Evolutionary conservation across 2,888 invertebrate genomes (phyloP).

Genomic region (Eudasyphora cyanicolor): DNA sequence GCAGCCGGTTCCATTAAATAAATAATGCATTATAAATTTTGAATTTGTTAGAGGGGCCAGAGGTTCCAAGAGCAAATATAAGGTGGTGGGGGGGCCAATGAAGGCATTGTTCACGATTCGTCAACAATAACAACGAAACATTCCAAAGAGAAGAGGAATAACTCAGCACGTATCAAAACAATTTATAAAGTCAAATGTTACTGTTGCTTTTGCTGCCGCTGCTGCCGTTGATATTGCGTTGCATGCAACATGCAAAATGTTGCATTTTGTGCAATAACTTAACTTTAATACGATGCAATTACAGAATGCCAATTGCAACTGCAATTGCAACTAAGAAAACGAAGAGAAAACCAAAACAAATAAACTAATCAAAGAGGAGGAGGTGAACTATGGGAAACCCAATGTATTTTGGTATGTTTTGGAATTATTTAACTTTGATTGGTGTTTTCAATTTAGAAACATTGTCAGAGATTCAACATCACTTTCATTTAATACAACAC

Average conservation of each 20-base stretch:
- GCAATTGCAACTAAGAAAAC: neutral
- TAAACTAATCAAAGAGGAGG: neutral
- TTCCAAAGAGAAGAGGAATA: constrained; percentile 57
- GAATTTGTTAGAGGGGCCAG: too few relatives aligned
- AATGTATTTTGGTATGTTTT: neutral
- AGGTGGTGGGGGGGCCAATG: too few relatives aligned
- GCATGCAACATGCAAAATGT: constrained; percentile 75
- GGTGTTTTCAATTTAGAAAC: neutral
- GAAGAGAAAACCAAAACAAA: neutral
- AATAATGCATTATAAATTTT: too few relatives aligned
- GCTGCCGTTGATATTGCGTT: too few relatives aligned
- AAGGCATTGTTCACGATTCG: constrained; percentile 56
- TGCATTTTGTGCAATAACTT: constrained; percentile 40
- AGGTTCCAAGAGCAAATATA: too few relatives aligned
- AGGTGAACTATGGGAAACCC: neutral
- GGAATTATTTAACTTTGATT: constrained; percentile 14
- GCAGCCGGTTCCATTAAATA: too few relatives aligned
- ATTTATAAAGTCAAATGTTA: constrained; percentile 60
- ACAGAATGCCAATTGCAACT: constrained; percentile 10
- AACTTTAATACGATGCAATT: constrained; percentile 47
- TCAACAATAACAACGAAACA: constrained; percentile 30
- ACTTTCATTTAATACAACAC: constrained; percentile 34
- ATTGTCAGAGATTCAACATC: neutral
- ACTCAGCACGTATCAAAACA: constrained; percentile 55
- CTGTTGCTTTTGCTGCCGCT: constrained; percentile 10